Conservation (phyloP, 2,113 vertebrate species). For the Cairina moschata region DNA sequence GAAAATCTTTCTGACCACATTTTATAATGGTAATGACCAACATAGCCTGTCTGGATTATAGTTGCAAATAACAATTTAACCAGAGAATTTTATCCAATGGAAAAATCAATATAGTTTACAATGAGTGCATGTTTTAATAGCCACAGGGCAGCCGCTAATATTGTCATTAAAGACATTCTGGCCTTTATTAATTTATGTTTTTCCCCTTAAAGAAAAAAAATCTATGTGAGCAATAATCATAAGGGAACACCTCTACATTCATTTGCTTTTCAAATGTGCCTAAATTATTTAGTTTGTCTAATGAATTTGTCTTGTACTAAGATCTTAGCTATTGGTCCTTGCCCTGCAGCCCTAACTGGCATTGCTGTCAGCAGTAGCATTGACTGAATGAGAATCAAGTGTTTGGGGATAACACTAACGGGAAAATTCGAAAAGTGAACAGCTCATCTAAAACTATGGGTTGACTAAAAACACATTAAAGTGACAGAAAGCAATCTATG, state of each 20-base stretch:
- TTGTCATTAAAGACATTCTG: constrained; percentile 59
- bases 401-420: neutral
- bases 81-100: constrained; percentile 52
- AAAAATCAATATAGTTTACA: constrained; percentile 59
- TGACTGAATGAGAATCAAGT: neutral
- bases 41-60: neutral
- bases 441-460: neutral
- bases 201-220: constrained; percentile 69
- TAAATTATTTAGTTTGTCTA: constrained; percentile 76
- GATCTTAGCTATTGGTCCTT: constrained; percentile 9
- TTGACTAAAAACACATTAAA: neutral
- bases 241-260: constrained; percentile 63
- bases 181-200: constrained; percentile 72
- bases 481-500: neutral
- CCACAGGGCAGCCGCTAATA: constrained; percentile 48
- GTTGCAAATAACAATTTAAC: constrained; percentile 68
- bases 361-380: neutral
- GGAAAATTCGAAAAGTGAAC: neutral
- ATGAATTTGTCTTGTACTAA: constrained; percentile 73
- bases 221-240: constrained; percentile 64
- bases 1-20: neutral
- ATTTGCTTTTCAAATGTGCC: constrained; percentile 63
- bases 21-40: neutral
- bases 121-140: constrained; percentile 70
- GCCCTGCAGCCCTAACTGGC: constrained; percentile 45